phyloP scores from a whole-genome alignment of 1,140 invertebrate species.

The Musca domestica region DNA sequence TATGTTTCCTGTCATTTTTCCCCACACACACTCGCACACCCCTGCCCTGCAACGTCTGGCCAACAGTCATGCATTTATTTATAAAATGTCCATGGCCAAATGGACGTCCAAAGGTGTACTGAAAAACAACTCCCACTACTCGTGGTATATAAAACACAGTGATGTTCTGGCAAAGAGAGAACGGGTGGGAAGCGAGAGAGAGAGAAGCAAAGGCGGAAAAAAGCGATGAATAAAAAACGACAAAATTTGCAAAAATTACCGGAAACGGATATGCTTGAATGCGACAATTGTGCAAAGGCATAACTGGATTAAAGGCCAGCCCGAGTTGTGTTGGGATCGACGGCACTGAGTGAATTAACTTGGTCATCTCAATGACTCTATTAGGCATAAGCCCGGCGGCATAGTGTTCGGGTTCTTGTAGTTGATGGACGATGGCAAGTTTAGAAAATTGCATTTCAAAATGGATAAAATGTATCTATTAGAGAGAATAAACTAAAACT shows the following conservation, averaged over 20 bases:
- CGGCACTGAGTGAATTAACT: too few species aligned
- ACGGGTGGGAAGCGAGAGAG: not conserved
- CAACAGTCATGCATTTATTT: not conserved
- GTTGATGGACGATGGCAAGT: too few species aligned
- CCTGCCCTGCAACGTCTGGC: not conserved
- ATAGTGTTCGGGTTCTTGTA: too few species aligned
- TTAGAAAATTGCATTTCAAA: too few species aligned
- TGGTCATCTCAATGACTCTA: too few species aligned
- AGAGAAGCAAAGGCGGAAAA: not conserved
- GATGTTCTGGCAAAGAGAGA: not conserved
- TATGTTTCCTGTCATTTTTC: conserved; percentile 20
- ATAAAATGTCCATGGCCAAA: conserved; percentile 6
- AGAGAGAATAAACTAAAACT: too few species aligned
- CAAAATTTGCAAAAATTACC: conserved; percentile 22
- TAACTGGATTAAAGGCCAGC: conserved; percentile 15
- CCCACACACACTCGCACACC: not conserved
- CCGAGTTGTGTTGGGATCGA: not conserved
- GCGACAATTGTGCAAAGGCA: conserved; percentile 14
- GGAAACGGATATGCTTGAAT: conserved; percentile 22
- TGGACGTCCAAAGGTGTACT: not conserved
- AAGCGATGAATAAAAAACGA: conserved; percentile 5
- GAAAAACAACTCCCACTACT: too few species aligned
- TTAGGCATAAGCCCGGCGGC: too few species aligned
- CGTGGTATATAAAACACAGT: too few species aligned
- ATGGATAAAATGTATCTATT: too few species aligned